Percentiles rank a stretch among this genome's conserved stretches.
These are phyloP conservation scores for Apoda limacodes DNA, from an alignment of 2,888 invertebrate species.

Conservation along the genomic window DNA sequence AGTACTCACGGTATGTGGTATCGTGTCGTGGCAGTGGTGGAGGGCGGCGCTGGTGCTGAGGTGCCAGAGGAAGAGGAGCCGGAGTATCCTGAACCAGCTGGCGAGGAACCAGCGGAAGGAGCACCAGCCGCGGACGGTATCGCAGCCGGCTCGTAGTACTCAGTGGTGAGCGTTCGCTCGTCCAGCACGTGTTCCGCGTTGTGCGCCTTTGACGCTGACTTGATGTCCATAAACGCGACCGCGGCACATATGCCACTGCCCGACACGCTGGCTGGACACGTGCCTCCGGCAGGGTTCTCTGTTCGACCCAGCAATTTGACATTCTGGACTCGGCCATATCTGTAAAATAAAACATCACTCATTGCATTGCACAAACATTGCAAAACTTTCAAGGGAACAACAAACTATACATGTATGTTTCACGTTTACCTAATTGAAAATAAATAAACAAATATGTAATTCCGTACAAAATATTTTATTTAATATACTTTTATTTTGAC, in stretches of 20 bases:
- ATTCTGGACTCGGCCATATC: constrained; percentile 98
- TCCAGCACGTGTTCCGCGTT: constrained; percentile 90
- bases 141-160: constrained; percentile 90
- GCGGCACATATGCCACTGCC: constrained; percentile 84
- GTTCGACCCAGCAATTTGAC: constrained; percentile 87
- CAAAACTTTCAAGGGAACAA: no score
- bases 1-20: constrained; percentile 62
- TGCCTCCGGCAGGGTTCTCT: constrained; percentile 63
- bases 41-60: constrained; percentile 47
- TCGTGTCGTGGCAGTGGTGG: constrained; percentile 50
- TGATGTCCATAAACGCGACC: constrained; percentile 97
- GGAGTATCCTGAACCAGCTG: constrained; percentile 72
- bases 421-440: no score
- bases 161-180: constrained; percentile 87
- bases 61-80: constrained; percentile 73
- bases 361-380: no score
- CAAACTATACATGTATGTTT: no score
- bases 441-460: no score
- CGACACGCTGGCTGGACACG: constrained; percentile 62
- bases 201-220: constrained; percentile 94
- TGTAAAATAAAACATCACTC: constrained; percentile 56
- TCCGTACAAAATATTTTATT: no score
- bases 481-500: no score
- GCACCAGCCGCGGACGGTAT: constrained; percentile 73
- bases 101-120: constrained; percentile 65